Evolutionary conservation across 23 tunicate species (phyloP).

Genomic region (Pegea sp.): DNA sequence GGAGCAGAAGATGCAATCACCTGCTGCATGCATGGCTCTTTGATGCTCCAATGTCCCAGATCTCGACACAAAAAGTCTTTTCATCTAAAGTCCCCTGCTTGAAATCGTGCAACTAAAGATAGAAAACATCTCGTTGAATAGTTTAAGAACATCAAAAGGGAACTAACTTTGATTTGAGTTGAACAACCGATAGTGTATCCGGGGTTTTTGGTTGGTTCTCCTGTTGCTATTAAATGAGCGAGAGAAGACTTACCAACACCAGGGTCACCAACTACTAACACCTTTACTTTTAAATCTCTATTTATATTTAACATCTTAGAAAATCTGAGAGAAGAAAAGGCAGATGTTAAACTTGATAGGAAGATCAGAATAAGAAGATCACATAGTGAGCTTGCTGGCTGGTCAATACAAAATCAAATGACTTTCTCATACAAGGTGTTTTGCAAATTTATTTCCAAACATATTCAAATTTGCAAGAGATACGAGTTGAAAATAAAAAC

Average conservation of each 20-base stretch:
- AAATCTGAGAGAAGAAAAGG: too few species aligned
- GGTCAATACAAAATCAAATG: too few species aligned
- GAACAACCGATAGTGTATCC: conserved; percentile 81
- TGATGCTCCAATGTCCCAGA: conserved; percentile 93
- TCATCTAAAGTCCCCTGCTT: conserved; percentile 85
- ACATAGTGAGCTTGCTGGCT: too few species aligned
- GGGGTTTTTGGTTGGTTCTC: conserved; percentile 40
- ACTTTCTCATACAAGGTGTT: too few species aligned
- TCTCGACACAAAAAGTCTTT: conserved; percentile 47
- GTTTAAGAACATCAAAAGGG: background rate
- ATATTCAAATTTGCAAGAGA: too few species aligned
- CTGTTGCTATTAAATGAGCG: conserved; percentile 44
- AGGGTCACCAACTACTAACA: conserved; percentile 70
- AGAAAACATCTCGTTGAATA: background rate
- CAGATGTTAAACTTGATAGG: too few species aligned
- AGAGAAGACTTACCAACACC: conserved; percentile 90
- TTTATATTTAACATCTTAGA: conserved; percentile 38
- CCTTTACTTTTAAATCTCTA: conserved; percentile 51
- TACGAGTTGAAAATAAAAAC: too few species aligned
- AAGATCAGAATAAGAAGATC: too few species aligned
- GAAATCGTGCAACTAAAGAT: conserved; percentile 52
- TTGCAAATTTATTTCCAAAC: too few species aligned
- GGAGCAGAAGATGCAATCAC: too few species aligned
- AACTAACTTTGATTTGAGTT: conserved; percentile 46
- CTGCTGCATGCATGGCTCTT: conserved; percentile 72